phyloP scores from a whole-genome alignment of 2,888 invertebrate species.

The Abrostola triplasia region DNA sequence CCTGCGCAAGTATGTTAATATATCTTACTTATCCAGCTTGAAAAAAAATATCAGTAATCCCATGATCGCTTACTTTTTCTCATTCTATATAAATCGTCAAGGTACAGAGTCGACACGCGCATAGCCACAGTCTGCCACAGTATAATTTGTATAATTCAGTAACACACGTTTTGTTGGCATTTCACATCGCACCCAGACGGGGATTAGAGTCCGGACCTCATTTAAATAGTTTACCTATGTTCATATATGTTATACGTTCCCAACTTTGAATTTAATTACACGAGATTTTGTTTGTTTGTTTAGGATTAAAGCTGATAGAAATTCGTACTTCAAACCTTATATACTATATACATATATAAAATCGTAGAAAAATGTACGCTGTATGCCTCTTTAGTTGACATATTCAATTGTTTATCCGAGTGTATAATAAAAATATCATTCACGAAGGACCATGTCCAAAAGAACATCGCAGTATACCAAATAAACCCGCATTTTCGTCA shows the following conservation, averaged over 20 bases:
- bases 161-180: constrained; percentile 21
- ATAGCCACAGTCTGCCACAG: too few relatives aligned
- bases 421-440: too few relatives aligned
- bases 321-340: constrained; percentile 8
- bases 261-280: constrained; percentile 58
- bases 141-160: constrained; percentile 17
- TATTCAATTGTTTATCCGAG: too few relatives aligned
- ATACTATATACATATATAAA: background rate
- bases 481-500: background rate
- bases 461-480: background rate
- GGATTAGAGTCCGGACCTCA: constrained; percentile 55
- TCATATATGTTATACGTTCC: constrained; percentile 37
- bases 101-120: background rate
- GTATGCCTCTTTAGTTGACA: too few relatives aligned
- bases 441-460: too few relatives aligned
- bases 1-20: too few relatives aligned
- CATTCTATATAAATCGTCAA: background rate
- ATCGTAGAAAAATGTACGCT: too few relatives aligned
- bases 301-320: constrained; percentile 15
- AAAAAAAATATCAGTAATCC: too few relatives aligned
- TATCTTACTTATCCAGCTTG: too few relatives aligned
- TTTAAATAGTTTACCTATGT: constrained; percentile 59
- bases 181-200: constrained; percentile 34
- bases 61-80: too few relatives aligned
- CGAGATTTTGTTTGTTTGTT: constrained; percentile 38